Conservation (phyloP, 2,113 vertebrate genomes). For the Phrynocephalus versicolor region DNA sequence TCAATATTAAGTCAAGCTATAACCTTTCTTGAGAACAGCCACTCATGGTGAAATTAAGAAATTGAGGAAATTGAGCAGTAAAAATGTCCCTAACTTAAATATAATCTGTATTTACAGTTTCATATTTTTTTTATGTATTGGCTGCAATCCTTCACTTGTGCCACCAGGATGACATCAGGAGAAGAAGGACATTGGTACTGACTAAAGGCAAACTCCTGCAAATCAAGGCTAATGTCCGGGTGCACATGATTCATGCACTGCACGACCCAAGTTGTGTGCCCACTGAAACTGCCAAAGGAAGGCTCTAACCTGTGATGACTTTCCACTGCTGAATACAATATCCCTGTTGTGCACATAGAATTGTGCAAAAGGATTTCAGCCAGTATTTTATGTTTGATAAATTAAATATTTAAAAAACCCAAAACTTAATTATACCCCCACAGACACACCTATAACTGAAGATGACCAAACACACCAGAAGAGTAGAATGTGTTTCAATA, state of each 20-base stretch:
- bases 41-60: neutral
- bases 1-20: neutral
- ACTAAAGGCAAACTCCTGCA: no score
- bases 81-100: neutral
- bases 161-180: no score
- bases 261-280: no score
- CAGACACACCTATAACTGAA: neutral
- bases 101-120: neutral
- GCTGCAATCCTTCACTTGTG: no score
- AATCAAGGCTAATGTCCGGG: no score
- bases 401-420: neutral
- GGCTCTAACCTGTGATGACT: no score
- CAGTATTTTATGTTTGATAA: neutral
- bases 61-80: neutral
- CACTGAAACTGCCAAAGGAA: no score
- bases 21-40: neutral
- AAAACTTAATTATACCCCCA: neutral
- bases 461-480: neutral
- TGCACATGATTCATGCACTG: no score
- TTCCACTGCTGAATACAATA: no score
- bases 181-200: no score
- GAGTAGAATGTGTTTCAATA: conserved; percentile 7
- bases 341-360: no score
- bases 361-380: no score
- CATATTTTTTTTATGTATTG: neutral